Base-by-base conservation (phyloP, 2,888 invertebrate species). In the Rhaphigaster nebulosa region DNA sequence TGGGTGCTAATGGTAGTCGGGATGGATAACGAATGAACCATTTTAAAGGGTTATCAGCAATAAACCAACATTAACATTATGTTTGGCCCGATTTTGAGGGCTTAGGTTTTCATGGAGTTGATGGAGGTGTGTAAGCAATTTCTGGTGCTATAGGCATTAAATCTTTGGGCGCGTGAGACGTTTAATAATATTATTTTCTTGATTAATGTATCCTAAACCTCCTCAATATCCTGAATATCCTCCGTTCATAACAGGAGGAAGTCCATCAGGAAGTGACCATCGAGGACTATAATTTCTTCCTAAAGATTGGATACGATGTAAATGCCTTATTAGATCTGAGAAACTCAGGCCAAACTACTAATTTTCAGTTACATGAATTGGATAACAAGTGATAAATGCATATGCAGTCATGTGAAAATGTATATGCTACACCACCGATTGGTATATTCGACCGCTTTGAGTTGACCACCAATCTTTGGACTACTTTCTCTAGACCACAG, bases 311-410 rank as follows among this genome's bases (percentile, higher is more conserved):
- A 76, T 76, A 65, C 15, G 20, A 20, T 38, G 8, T 76, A 76
- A 76, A 76, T 76, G 38, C 70, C 70, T 76, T 76, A 76, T 76
- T 76, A 76, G 70, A 76, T 76, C 3, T 38, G 38, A 76, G 70
- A 1, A 76, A 38, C 70, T 5, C 20, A 76, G 38, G 1, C 20
- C 38, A 38, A 20, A 38, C 70, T 38, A 38, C 38, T 76, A 20
- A 76, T 76, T 20, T 76, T 23, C 15, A 8, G 65, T 38, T 76
- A 76, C 70, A 29, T 70, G 34, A 70, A 76, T 76, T 76, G 34
- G 70, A 76, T 76, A 76, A 65, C 65, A 29, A 76, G 38, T 76
- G 23, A 76, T 76, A 76, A 76, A 34, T 76, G 70, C 20, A 76
- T 76, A 76, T 38, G 20, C 8, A 2, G 23, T 76, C 34, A 76